A percentile compares a stretch with the other conserved stretches of the same genome.
These are phyloP conservation scores for Bombus terrestris DNA, from an alignment of 1,140 invertebrate species.

Conservation along the genomic window DNA sequence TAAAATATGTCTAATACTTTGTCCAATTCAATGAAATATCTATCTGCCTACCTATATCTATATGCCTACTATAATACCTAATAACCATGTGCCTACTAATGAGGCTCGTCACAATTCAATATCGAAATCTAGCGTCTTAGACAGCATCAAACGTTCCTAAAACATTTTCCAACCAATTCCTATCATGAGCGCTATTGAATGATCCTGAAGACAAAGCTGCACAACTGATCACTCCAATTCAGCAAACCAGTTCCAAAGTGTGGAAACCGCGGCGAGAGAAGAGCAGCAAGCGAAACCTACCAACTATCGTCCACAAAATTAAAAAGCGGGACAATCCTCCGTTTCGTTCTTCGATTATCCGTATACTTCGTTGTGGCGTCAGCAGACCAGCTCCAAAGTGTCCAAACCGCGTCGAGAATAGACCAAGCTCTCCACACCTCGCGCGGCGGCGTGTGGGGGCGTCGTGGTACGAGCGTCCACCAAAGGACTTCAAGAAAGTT, in stretches of 20 bases:
- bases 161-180: too few species aligned
- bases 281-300: not conserved
- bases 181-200: too few species aligned
- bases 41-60: too few species aligned
- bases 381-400: not conserved
- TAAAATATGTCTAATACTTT: not conserved
- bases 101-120: too few species aligned
- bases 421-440: constrained; percentile 13
- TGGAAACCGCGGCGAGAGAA: too few species aligned
- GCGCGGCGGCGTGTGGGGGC: constrained; percentile 42
- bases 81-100: too few species aligned
- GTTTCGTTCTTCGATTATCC: not conserved
- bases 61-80: too few species aligned
- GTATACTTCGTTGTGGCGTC: not conserved
- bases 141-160: too few species aligned
- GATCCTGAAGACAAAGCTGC: too few species aligned
- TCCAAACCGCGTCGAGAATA: not conserved
- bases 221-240: too few species aligned
- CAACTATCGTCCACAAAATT: not conserved
- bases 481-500: constrained; percentile 58
- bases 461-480: constrained; percentile 44
- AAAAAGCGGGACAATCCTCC: not conserved
- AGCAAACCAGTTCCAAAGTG: not conserved
- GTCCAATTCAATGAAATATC: not conserved
- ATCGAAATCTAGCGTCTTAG: too few species aligned